These are phyloP conservation scores for Lasiurus cinereus DNA, from an alignment of 2,113 vertebrate species.

Conservation along the genomic window DNA sequence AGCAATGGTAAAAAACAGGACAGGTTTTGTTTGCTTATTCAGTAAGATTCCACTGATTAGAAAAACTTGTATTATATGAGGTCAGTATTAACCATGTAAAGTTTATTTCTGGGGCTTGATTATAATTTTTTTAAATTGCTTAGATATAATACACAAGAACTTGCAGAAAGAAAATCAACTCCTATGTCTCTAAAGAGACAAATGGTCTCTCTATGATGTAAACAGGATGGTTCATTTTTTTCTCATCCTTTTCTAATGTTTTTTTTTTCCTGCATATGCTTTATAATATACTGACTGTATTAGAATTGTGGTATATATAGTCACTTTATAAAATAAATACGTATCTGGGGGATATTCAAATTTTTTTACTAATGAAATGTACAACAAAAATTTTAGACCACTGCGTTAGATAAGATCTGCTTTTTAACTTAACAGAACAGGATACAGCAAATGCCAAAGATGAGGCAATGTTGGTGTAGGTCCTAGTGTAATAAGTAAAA, in stretches of 20 bases:
- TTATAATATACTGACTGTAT: constrained; percentile 24
- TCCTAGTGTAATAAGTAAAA: neutral
- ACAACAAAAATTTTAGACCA: neutral
- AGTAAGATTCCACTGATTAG: neutral
- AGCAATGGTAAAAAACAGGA: neutral
- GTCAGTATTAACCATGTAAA: neutral
- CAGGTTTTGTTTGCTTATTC: neutral
- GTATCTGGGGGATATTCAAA: neutral
- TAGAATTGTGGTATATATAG: neutral
- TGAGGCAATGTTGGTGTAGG: constrained; percentile 9
- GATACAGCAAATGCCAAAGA: constrained; percentile 47
- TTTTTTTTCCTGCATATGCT: neutral
- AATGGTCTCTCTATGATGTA: neutral
- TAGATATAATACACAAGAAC: neutral
- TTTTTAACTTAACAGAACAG: constrained; percentile 52
- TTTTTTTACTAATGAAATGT: neutral
- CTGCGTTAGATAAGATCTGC: constrained; percentile 4
- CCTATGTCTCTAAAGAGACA: neutral
- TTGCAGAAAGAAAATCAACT: constrained; percentile 14
- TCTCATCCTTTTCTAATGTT: neutral
- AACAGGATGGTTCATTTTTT: neutral
- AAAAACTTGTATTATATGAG: constrained; percentile 26
- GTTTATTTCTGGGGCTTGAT: neutral
- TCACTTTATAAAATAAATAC: neutral
- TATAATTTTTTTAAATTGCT: constrained; percentile 22